phyloP scores from a whole-genome alignment of 2,113 vertebrate species.

The Microcebus murinus region DNA sequence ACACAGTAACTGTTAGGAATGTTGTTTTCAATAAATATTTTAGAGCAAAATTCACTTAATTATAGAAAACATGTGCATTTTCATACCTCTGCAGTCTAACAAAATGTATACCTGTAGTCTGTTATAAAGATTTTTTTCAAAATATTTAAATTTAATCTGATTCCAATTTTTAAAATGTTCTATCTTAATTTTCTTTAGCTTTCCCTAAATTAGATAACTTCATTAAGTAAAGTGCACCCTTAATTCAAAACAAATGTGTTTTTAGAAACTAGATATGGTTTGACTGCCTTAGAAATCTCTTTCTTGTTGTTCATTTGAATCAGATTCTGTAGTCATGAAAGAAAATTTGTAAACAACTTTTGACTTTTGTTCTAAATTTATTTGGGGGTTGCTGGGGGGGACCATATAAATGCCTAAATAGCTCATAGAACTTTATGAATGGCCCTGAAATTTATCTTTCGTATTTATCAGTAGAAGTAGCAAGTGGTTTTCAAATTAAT shows the following conservation, averaged over 20 bases:
- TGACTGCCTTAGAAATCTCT: conserved; percentile 44
- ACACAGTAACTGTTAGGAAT: conserved; percentile 69
- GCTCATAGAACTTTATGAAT: conserved; percentile 51
- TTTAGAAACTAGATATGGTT: conserved; percentile 61
- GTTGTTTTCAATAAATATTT: conserved; percentile 78
- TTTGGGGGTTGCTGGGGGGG: background rate
- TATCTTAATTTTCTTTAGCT: conserved; percentile 66
- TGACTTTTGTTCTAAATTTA: conserved; percentile 58
- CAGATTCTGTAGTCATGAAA: conserved; percentile 63
- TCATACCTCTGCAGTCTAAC: background rate
- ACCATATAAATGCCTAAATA: background rate
- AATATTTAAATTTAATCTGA: conserved; percentile 66
- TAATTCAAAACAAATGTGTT: conserved; percentile 81
- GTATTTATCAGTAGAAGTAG: conserved; percentile 42
- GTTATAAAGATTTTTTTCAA: conserved; percentile 72
- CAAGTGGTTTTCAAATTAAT: conserved; percentile 66
- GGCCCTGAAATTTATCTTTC: conserved; percentile 16
- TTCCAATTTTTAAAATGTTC: conserved; percentile 53
- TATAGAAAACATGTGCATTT: conserved; percentile 67
- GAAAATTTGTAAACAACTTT: conserved; percentile 54
- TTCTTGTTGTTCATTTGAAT: conserved; percentile 67
- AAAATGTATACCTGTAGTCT: conserved; percentile 48
- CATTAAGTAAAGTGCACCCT: conserved; percentile 71
- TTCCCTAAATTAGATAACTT: conserved; percentile 78
- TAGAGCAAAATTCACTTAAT: conserved; percentile 61